phyloP scores from a whole-genome alignment of 2,113 vertebrate species.

The Emydocephalus ijimae region DNA sequence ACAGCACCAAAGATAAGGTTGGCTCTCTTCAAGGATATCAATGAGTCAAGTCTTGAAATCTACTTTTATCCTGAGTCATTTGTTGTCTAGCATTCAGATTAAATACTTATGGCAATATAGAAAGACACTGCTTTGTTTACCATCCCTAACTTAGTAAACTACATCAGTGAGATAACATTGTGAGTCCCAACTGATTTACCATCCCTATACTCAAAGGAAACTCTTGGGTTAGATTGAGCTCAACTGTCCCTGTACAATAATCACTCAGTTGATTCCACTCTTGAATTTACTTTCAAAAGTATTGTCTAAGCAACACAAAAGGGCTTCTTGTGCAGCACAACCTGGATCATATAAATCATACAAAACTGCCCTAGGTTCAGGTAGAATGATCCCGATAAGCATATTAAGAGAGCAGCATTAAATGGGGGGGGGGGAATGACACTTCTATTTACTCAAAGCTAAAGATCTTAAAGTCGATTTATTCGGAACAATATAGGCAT shows the following conservation, averaged over 20 bases:
- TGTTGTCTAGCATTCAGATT: not conserved
- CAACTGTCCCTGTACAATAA: not conserved
- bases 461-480: no score
- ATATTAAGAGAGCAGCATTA: not conserved
- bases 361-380: not conserved
- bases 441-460: not conserved
- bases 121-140: not conserved
- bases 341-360: not conserved
- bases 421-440: no score
- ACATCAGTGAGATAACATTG: constrained; percentile 3
- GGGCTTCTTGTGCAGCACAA: not conserved
- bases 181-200: not conserved
- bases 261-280: not conserved
- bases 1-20: not conserved
- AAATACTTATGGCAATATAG: not conserved
- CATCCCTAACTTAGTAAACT: not conserved
- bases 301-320: not conserved
- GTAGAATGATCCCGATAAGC: not conserved
- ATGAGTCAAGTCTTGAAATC: not conserved
- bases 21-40: constrained; percentile 7
- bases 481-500: no score
- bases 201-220: not conserved
- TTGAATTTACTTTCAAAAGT: not conserved
- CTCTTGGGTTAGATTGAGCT: not conserved
- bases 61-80: not conserved